These are phyloP conservation scores for Biston stratarius DNA, from an alignment of 2,888 invertebrate genomes.

Conservation along the genomic window DNA sequence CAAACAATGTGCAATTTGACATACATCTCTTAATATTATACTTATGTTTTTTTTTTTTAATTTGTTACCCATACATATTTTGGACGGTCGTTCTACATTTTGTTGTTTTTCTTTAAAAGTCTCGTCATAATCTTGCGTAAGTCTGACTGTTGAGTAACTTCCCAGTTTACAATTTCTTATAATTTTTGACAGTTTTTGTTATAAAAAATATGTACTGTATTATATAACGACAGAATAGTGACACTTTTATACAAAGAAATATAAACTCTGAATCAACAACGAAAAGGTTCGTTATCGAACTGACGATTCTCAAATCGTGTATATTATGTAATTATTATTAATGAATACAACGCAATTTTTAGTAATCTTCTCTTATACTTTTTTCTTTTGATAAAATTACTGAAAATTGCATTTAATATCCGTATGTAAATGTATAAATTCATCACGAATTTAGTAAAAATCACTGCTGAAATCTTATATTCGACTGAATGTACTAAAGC, in stretches of 20 bases:
- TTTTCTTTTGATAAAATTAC: constrained; percentile 7
- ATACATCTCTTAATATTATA: background rate
- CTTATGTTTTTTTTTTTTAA: constrained; percentile 5
- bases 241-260: constrained; percentile 35
- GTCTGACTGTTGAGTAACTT: constrained; percentile 20
- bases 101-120: constrained; percentile 13
- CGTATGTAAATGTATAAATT: constrained; percentile 45
- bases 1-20: constrained; percentile 21
- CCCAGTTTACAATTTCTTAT: constrained; percentile 7
- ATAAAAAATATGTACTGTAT: background rate
- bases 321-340: constrained; percentile 32
- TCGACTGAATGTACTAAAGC: constrained; percentile 47
- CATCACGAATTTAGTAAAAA: constrained; percentile 42
- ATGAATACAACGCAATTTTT: constrained; percentile 23
- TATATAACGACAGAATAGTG: constrained; percentile 16
- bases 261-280: constrained; percentile 15
- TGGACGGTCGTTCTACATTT: constrained; percentile 21
- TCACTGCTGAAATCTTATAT: constrained; percentile 40
- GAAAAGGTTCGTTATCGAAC: constrained; percentile 20
- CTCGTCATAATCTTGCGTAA: constrained; percentile 9
- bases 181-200: constrained; percentile 25
- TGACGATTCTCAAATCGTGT: constrained; percentile 22
- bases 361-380: constrained; percentile 20
- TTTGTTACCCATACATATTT: constrained; percentile 23
- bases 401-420: constrained; percentile 27